phyloP scores from a whole-genome alignment of 1,140 invertebrate genomes.

The Catajapyx aquilonaris region DNA sequence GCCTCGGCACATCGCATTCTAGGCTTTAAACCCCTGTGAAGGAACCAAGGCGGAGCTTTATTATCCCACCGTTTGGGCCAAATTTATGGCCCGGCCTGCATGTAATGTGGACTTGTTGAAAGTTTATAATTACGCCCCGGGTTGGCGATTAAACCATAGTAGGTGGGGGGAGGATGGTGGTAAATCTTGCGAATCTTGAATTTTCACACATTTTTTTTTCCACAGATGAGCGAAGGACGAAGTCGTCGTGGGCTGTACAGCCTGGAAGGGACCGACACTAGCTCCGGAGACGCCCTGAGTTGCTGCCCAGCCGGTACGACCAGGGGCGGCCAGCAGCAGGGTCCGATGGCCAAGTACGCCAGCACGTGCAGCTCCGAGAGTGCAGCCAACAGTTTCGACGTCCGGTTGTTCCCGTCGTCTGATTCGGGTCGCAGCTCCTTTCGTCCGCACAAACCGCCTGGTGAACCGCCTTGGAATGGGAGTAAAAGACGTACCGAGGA shows the following conservation, averaged over 20 bases:
- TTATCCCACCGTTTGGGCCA: no score
- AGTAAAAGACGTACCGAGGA: neutral
- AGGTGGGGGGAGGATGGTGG: no score
- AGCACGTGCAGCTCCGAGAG: constrained; percentile 19
- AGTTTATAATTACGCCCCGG: no score
- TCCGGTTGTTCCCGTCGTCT: constrained; percentile 12
- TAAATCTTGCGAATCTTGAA: no score
- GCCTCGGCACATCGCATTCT: no score
- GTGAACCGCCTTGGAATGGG: no score
- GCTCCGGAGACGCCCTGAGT: constrained; percentile 1
- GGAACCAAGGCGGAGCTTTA: no score
- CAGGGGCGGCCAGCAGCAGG: constrained; percentile 1
- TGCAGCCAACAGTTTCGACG: constrained; percentile 18
- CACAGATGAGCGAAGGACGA: neutral
- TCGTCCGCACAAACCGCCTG: neutral
- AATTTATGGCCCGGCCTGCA: no score
- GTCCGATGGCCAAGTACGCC: constrained; percentile 10
- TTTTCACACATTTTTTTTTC: neutral
- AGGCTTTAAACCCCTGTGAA: no score
- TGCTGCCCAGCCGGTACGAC: constrained; percentile 1
- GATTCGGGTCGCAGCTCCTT: neutral
- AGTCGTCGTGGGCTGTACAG: neutral
- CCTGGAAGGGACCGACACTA: neutral
- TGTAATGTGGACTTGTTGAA: no score
- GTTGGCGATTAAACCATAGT: no score